phyloP scores from a whole-genome alignment of 1,140 invertebrate species.

The Brachionus koreanus region DNA sequence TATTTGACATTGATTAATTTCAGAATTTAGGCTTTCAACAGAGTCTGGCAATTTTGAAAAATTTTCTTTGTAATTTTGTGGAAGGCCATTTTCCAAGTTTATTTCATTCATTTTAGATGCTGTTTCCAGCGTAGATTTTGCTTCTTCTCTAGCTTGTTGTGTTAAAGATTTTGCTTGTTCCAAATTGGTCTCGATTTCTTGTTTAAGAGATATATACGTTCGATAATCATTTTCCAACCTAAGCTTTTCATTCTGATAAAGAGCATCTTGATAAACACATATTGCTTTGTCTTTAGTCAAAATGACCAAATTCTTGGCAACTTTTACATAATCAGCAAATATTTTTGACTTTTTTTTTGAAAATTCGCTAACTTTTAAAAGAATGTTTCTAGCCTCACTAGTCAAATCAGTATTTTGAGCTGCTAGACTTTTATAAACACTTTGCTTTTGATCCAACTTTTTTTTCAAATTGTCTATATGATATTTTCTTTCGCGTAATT shows the following conservation, averaged over 20 bases:
- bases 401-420: constrained; percentile 16
- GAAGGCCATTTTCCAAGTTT: constrained; percentile 27
- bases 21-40: neutral
- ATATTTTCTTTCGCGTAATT: constrained; percentile 30
- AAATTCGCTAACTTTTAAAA: constrained; percentile 10
- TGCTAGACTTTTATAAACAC: neutral
- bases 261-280: constrained; percentile 8
- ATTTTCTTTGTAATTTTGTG: neutral
- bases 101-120: constrained; percentile 33
- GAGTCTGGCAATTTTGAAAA: constrained; percentile 30
- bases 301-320: neutral
- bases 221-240: constrained; percentile 12
- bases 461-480: constrained; percentile 36
- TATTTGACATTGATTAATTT: constrained; percentile 36
- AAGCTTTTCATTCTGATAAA: constrained; percentile 1
- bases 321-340: neutral
- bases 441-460: constrained; percentile 24
- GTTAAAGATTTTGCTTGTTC: neutral
- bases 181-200: constrained; percentile 7
- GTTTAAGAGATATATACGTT: neutral
- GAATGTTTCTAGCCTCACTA: neutral
- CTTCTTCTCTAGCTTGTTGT: constrained; percentile 11
- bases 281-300: constrained; percentile 21
- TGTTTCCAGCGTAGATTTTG: neutral
- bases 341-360: constrained; percentile 2